Evolutionary conservation across 2,888 invertebrate species (phyloP), one percentile per base, ranked within the genome.

Genomic region (Zygothrica quintamaculata): DNA sequence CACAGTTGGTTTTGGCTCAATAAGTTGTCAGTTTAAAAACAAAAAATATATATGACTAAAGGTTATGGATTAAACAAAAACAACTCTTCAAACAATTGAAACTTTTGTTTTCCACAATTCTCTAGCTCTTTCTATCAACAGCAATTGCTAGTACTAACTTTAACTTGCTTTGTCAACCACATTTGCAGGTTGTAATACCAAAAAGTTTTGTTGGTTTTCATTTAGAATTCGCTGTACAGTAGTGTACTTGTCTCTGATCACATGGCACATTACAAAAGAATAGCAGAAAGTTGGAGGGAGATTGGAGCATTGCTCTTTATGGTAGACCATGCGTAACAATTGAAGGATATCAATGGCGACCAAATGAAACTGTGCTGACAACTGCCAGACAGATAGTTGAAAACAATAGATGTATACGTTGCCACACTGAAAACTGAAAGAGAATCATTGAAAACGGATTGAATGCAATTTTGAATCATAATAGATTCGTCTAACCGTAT

Each of bases 51-150:
- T 22, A 22, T 2, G 18, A 22, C n/a, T 3, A 44, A 34, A 59
- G 65, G 74, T 58, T 60, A 56, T 48, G 66, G 5, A 3, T 22
- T 22, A 64, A 60, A 74, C 40, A 61, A 48, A 61, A 39, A 46
- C 3, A 56, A 56, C 59, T 64, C 60, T 55, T 48, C 34, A 69
- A 71, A 71, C 71, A 74, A 71, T 74, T 74, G 75, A 34, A 61
- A 74, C 71, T 74, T n/a, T 62, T 71, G 52, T 61, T 50, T 61
- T 56, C 61, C 48, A 46, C 69, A 34, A 22, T 22, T 5, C 18
- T 22, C n/a, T n/a, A n/a, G 44, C 22, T 34, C 36, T 5, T 22
- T 5, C 34, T 50, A 56, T 37, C 47, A 58, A 58, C 25, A 47
- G 39, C 69, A 68, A 67, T 50, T 58, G 46, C 56, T 25, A 18